Evolutionary conservation across 2,113 vertebrate species (phyloP).

Genomic region (Amblyornis subalaris): DNA sequence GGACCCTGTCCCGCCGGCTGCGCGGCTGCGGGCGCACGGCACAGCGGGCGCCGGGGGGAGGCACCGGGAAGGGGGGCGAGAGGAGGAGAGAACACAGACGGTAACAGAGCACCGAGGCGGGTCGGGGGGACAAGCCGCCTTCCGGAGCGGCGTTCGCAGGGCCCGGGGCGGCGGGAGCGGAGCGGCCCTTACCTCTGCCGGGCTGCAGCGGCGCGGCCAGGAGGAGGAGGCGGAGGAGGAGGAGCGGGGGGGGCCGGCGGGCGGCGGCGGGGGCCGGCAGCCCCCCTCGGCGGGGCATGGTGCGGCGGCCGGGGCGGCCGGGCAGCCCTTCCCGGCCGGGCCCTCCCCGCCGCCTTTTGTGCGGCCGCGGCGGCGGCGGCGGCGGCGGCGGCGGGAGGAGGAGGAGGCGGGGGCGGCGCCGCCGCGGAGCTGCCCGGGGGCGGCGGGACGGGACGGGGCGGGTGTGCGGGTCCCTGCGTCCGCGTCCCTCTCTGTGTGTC

Average conservation of each 20-base stretch:
- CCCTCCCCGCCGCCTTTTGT: constrained; percentile 8
- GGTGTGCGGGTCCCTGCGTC: neutral
- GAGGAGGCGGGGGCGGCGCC: neutral
- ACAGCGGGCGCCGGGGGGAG: neutral
- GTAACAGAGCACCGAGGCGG: neutral
- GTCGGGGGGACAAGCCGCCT: neutral
- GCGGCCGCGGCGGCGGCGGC: neutral
- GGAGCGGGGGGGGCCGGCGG: neutral
- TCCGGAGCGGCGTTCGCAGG: neutral
- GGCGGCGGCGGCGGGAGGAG: no score
- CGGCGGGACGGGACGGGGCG: neutral
- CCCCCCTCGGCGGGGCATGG: neutral
- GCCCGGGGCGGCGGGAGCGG: neutral
- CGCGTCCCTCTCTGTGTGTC: neutral
- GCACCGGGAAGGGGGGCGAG: neutral
- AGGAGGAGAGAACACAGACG: neutral
- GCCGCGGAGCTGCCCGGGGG: neutral
- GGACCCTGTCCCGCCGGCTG: neutral
- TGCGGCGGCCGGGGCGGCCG: neutral
- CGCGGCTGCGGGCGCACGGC: neutral
- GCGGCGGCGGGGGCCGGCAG: neutral
- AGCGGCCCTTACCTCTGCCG: constrained; percentile 25
- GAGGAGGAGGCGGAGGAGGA: neutral
- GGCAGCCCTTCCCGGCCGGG: neutral
- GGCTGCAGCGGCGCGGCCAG: constrained; percentile 25